Conservation (phyloP, 2,888 invertebrate genomes). For the Elegia similella region DNA sequence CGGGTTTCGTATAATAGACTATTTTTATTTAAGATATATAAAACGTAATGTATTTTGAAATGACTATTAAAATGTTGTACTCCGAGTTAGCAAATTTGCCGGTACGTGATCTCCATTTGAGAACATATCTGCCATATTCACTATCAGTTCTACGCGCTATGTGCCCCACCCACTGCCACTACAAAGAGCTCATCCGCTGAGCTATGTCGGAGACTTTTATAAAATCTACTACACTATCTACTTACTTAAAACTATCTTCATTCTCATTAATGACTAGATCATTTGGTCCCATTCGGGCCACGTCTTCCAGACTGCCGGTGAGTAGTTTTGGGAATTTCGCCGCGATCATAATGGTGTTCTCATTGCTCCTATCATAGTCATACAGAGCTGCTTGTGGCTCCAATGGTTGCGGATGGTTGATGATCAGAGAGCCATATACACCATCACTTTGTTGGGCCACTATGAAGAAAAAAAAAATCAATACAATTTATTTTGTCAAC, state of each 20-base stretch:
- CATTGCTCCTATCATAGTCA: slow-evolving; percentile 67
- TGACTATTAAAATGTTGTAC: too few species aligned
- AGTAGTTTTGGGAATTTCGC: slow-evolving; percentile 78
- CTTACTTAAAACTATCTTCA: slow-evolving; percentile 58
- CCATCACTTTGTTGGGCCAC: slow-evolving; percentile 83
- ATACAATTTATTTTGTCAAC: too few species aligned
- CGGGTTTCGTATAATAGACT: too few species aligned
- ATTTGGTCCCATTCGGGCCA: slow-evolving; percentile 61
- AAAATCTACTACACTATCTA: slow-evolving; percentile 11
- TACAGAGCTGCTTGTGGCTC: slow-evolving; percentile 65
- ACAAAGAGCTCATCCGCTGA: too few species aligned
- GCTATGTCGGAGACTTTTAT: too few species aligned
- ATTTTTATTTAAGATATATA: too few species aligned
- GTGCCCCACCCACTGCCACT: too few species aligned
- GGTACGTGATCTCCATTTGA: too few species aligned
- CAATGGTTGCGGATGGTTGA: slow-evolving; percentile 73
- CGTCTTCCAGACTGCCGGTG: slow-evolving; percentile 73
- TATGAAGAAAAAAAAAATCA: slow-evolving; percentile 39
- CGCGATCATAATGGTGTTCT: slow-evolving; percentile 71
- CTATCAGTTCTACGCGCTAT: too few species aligned
- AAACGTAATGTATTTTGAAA: too few species aligned
- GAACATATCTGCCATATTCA: too few species aligned
- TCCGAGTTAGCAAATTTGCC: too few species aligned
- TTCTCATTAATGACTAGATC: slow-evolving; percentile 56
- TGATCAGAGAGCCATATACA: slow-evolving; percentile 79